Conservation (phyloP, 2,113 vertebrate species). For the Speoplatyrhinus poulsoni region DNA sequence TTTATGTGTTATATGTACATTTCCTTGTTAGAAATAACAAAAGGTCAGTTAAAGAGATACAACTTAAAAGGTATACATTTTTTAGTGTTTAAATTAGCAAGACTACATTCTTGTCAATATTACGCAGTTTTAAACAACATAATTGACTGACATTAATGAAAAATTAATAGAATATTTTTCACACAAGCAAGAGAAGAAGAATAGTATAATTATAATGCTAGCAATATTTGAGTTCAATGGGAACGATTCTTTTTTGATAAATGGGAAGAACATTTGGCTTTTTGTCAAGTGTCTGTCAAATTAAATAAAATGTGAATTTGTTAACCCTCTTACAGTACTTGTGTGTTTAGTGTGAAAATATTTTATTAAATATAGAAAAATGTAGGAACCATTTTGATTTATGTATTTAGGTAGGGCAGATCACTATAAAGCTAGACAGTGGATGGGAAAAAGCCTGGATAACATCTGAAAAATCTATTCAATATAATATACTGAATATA, state of each 20-base stretch:
- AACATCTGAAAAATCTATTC: no score
- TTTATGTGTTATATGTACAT: constrained; percentile 8
- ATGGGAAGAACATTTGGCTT: constrained; percentile 8
- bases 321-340: constrained; percentile 21
- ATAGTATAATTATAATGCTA: background rate
- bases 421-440: no score
- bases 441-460: no score
- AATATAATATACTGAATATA: no score
- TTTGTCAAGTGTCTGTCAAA: constrained; percentile 44
- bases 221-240: background rate
- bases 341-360: background rate
- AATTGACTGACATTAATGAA: constrained; percentile 12
- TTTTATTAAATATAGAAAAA: background rate
- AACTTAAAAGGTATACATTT: constrained; percentile 10
- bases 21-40: constrained; percentile 24
- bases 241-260: constrained; percentile 3
- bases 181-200: background rate
- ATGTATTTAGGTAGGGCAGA: no score
- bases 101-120: constrained; percentile 20
- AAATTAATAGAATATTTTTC: constrained; percentile 19
- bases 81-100: constrained; percentile 23
- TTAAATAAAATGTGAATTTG: constrained; percentile 54
- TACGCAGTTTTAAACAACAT: background rate
- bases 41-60: constrained; percentile 15
- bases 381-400: background rate